These are phyloP conservation scores for Cyanoliseus patagonus DNA, from an alignment of 2,113 vertebrate species.

Conservation along the genomic window DNA sequence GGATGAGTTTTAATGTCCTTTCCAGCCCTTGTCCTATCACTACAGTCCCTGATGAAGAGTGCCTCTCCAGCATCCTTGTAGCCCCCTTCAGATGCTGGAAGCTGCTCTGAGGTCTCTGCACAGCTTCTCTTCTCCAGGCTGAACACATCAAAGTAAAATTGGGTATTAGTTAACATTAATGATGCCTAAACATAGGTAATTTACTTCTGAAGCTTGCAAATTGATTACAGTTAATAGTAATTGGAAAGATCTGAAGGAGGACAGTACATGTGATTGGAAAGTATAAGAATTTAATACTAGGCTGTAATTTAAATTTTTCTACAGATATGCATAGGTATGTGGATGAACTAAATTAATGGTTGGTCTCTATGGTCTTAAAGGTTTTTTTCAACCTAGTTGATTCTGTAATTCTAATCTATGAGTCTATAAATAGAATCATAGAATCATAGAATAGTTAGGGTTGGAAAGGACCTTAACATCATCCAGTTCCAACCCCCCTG, in stretches of 20 bases:
- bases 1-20: neutral
- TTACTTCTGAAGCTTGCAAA: conserved; percentile 26
- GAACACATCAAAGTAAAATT: neutral
- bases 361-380: neutral
- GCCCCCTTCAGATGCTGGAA: neutral
- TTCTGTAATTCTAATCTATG: neutral
- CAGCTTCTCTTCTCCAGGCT: neutral
- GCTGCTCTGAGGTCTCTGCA: neutral
- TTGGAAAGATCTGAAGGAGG: neutral
- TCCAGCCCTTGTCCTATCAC: neutral
- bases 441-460: no score
- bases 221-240: conserved; percentile 28
- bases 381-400: neutral
- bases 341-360: neutral
- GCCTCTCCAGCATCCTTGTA: neutral
- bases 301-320: neutral
- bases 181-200: conserved; percentile 3
- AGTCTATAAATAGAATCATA: neutral
- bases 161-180: conserved; percentile 30
- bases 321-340: neutral
- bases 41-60: neutral
- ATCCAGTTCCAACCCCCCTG: no score
- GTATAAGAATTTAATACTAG: neutral
- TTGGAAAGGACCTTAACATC: no score
- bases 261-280: neutral